A percentile compares a stretch with the other conserved stretches of the same genome.
These are phyloP conservation scores for Caranx ignobilis DNA, from an alignment of 2,113 vertebrate species.

Conservation along the genomic window DNA sequence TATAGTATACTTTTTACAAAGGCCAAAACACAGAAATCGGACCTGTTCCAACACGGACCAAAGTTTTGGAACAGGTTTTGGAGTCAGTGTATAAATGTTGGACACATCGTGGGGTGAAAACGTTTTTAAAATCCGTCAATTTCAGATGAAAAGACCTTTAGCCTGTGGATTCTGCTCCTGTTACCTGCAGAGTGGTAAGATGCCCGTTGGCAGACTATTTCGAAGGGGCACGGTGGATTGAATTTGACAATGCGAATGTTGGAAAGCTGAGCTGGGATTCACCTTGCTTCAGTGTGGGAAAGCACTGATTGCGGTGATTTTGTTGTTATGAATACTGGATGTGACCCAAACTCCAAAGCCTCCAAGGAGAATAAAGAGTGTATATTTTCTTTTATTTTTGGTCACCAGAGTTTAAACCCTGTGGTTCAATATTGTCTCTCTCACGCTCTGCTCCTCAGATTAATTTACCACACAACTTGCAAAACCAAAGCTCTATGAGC, in stretches of 20 bases:
- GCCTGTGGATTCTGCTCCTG: not conserved
- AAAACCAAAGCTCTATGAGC: constrained; percentile 17
- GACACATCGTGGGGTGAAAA: too few relatives aligned
- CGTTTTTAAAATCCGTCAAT: too few relatives aligned
- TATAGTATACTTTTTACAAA: too few relatives aligned
- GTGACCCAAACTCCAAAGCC: not conserved
- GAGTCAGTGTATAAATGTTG: too few relatives aligned
- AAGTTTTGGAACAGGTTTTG: too few relatives aligned
- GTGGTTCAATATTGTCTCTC: constrained; percentile 1
- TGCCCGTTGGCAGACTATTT: not conserved
- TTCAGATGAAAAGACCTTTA: not conserved
- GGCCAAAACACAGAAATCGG: too few relatives aligned
- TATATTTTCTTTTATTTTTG: constrained; percentile 19
- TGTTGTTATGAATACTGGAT: not conserved
- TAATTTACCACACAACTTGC: constrained; percentile 5
- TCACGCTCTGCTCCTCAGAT: not conserved
- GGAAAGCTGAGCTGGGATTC: not conserved
- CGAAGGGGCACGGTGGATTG: not conserved
- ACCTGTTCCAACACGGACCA: too few relatives aligned
- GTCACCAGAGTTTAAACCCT: constrained; percentile 24
- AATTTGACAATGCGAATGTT: not conserved
- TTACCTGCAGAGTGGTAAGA: not conserved
- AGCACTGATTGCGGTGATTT: not conserved
- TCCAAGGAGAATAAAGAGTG: not conserved
- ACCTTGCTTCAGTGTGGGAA: too few relatives aligned